Evolutionary conservation across 2,888 invertebrate species (phyloP), one percentile per base, ranked within the genome.

Genomic region (Chromoteleia sp.): DNA sequence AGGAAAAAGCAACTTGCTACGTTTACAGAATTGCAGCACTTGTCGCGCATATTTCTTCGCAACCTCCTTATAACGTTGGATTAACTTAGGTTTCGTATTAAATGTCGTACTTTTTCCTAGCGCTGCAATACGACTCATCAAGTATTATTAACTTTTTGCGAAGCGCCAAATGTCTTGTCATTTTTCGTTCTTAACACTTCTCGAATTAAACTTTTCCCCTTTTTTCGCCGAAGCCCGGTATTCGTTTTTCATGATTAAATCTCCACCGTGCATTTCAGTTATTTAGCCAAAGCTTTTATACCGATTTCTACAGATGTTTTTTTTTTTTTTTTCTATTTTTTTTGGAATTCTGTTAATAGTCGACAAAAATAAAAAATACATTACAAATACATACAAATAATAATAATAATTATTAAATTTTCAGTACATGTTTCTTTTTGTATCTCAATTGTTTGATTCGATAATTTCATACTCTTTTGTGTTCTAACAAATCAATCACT

Each of bases 1-100:
- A 65, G 71, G 45, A 78, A 78, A 70, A 25, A 78, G 70, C 63
- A 50, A 78, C 29, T 78, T 52, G 78, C 65, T 78, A 73, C 78
- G 71, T 71, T 78, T 78, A 71, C 78, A 70, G 71, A 71, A 78
- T 78, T 78, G 71, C 70, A 52, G 58, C 78, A 73, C 78, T 78
- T 71, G 78, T 78, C 78, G 65, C 48, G 71, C 78, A 78, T 78
- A 71, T 78, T 78, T 78, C 71, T 73, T 79, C 67, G 50, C 70
- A 77, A 56, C 77, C 70, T 56, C 45, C 45, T 77, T 54, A 63
- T 39, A 52, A 43, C 76, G 76, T 54, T 54, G 68, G 61, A 68
- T 59, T 58, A 77, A 77, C 76, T 61, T 54, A 36, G 61, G 54
- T 67, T 75, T 58, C 48, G 56, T 67, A 67, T 67, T 67, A 59